Base-by-base conservation (phyloP, 2,113 vertebrate species). In the Typhlomys cinereus region DNA sequence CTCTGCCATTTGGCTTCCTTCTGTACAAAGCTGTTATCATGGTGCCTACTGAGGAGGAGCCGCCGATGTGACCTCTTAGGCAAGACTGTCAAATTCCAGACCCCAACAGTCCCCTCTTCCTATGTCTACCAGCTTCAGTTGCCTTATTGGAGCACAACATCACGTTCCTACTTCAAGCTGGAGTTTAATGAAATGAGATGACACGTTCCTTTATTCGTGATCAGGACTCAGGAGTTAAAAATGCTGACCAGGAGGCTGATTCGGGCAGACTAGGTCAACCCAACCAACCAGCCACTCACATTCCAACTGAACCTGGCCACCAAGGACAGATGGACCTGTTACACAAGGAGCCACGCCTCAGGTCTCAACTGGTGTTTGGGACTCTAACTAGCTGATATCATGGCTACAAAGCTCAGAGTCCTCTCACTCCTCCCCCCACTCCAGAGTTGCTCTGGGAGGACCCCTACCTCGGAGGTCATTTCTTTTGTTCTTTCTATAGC, bases 11-110 rank as follows among this genome's bases (percentile, higher is more conserved):
- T 75, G 7, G 2, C 69, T 41, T 62, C 76, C 81, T 59, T 48
- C 2, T 39, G 21, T 21, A 44, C 34, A 21, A 79, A 82, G 59
- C 0, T 50, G 80, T 39, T 41, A 7, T 46, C 27, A 8, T 9
- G 25, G 0, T 10, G 1, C 3, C 36, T 7, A 5, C 6, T 5
- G 3, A 66, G 13, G 31, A 0, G n/a, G n/a, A n/a, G n/a, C n/a
- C n/a, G 31, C 79, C 25, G 44, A 48, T 48, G 41, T 64, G 79
- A 48, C 41, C 14, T 34, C 29, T n/a, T 46, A 39, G 29, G 23
- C 5, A 1, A 31, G 78, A 34, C 13, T 20, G 46, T 7, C n/a
- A n/a, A n/a, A n/a, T n/a, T n/a, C n/a, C n/a, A n/a, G n/a, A 2
- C 82, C 81, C 41, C 31, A 11, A 1, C 4, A 17, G 31, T 4